phyloP scores from a whole-genome alignment of 2,797 vertebrate genomes.

The Acridotheres tristis region DNA sequence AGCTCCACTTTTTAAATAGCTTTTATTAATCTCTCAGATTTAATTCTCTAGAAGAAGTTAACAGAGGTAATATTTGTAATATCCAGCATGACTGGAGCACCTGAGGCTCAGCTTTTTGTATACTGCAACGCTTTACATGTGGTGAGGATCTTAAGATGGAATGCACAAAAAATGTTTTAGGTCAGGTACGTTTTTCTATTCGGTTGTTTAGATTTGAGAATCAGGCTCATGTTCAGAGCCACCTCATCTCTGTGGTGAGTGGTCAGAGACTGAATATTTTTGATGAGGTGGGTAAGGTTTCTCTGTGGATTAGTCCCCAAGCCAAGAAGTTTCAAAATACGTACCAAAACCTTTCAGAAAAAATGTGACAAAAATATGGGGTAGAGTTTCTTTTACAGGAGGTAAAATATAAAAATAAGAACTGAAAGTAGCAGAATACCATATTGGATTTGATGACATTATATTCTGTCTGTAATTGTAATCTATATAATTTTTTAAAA shows the following conservation, averaged over 20 bases:
- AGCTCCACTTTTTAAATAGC: neutral
- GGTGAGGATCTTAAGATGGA: neutral
- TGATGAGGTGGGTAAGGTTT: neutral
- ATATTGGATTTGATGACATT: neutral
- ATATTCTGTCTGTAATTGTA: neutral
- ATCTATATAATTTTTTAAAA: neutral
- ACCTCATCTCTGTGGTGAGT: neutral
- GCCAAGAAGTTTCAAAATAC: neutral
- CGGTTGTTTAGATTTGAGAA: neutral
- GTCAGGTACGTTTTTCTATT: neutral
- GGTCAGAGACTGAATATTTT: neutral
- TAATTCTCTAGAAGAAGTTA: neutral
- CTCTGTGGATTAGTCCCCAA: neutral
- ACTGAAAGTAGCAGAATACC: neutral
- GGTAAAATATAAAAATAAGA: neutral
- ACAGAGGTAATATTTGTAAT: neutral
- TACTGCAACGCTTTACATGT: neutral
- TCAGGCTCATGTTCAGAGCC: neutral
- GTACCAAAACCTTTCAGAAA: neutral
- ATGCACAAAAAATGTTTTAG: neutral
- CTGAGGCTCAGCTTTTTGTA: neutral
- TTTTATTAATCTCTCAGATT: neutral
- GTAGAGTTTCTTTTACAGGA: neutral
- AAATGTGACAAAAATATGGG: neutral
- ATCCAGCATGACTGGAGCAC: neutral